Percentiles rank a stretch among this genome's conserved stretches.
Evolutionary conservation across 2,888 invertebrate genomes (phyloP).

Genomic region (Nymphalis polychloros): DNA sequence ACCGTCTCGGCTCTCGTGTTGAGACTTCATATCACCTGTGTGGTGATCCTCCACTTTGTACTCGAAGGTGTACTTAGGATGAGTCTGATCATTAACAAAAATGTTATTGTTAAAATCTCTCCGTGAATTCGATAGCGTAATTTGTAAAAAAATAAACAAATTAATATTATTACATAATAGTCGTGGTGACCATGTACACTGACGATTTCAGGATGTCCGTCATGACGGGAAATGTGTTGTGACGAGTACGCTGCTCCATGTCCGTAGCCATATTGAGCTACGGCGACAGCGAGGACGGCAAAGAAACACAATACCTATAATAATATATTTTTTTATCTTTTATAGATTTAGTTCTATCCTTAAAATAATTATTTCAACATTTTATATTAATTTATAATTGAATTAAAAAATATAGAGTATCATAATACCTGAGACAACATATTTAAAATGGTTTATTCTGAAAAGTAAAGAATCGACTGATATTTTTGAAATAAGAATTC

Average conservation of each 20-base stretch:
- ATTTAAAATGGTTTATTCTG: not conserved
- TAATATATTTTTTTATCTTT: too few relatives aligned
- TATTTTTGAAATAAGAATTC: not conserved
- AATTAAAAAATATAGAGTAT: not conserved
- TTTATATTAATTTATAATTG: too few relatives aligned
- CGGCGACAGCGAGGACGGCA: conserved; percentile 38
- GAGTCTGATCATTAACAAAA: conserved; percentile 45
- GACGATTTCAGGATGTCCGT: conserved; percentile 41
- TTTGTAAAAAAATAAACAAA: not conserved
- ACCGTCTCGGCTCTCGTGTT: conserved; percentile 53
- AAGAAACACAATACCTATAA: conserved; percentile 22
- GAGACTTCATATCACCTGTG: conserved; percentile 79
- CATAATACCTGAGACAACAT: not conserved
- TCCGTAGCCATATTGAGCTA: conserved; percentile 47
- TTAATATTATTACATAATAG: conserved; percentile 55
- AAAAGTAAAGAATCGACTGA: not conserved
- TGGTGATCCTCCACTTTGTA: conserved; percentile 82
- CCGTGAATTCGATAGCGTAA: not conserved
- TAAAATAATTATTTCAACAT: not conserved
- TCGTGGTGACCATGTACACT: conserved; percentile 45
- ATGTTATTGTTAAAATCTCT: not conserved
- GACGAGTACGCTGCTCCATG: conserved; percentile 47
- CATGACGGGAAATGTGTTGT: conserved; percentile 45
- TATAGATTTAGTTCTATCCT: not conserved
- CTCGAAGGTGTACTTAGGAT: conserved; percentile 81